These are phyloP conservation scores for Anastrepha ludens DNA, from an alignment of 1,140 invertebrate species.

Conservation along the genomic window DNA sequence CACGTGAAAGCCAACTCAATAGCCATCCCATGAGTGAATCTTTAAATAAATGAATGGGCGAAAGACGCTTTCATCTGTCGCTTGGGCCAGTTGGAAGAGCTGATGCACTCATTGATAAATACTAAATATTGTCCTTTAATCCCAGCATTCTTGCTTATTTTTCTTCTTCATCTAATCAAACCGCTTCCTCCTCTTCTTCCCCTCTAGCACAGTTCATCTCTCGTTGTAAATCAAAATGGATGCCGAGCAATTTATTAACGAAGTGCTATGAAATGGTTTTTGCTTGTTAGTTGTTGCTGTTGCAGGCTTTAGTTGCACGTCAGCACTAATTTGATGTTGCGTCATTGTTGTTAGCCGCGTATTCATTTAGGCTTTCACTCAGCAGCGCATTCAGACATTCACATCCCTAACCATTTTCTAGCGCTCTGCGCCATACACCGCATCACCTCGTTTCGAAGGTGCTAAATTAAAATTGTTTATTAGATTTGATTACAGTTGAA, in stretches of 20 bases:
- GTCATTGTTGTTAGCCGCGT: not conserved
- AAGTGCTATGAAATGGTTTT: not conserved
- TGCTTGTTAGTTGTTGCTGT: not conserved
- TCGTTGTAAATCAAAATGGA: constrained; percentile 20
- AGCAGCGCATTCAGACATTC: not conserved
- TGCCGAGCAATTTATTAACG: constrained; percentile 24
- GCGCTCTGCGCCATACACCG: not conserved
- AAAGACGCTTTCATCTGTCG: constrained; percentile 7
- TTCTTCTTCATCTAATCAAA: too few species aligned
- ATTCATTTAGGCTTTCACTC: constrained; percentile 24
- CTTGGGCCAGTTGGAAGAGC: not conserved
- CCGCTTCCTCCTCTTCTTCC: not conserved
- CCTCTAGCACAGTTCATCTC: not conserved
- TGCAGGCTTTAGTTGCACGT: not conserved
- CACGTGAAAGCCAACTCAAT: not conserved
- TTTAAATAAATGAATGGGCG: constrained; percentile 27
- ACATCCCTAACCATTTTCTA: not conserved
- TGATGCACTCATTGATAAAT: constrained; percentile 28
- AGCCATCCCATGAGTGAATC: not conserved
- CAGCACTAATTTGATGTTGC: not conserved
- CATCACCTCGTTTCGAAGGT: not conserved
- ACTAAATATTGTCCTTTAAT: not conserved
- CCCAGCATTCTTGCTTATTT: not conserved
- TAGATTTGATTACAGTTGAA: constrained; percentile 42
- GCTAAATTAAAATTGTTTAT: constrained; percentile 7